These are phyloP conservation scores for Hassar affinis DNA, from an alignment of 2,113 vertebrate genomes.

Conservation along the genomic window DNA sequence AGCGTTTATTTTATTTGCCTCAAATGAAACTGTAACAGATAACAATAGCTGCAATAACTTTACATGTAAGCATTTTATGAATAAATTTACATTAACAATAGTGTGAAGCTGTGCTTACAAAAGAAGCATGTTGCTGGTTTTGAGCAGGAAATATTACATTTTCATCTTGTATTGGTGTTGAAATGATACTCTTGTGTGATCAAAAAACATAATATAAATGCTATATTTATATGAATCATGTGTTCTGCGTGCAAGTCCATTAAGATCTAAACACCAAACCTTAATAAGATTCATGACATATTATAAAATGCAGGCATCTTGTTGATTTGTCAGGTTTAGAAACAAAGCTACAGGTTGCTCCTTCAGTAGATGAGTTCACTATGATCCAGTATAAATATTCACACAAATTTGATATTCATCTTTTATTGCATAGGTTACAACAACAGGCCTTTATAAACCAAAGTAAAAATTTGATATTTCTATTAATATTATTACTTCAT, in stretches of 20 bases:
- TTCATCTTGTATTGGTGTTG: not conserved
- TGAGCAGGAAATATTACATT: constrained; percentile 12
- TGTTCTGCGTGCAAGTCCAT: not conserved
- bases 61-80: constrained; percentile 49
- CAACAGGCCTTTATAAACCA: constrained; percentile 37
- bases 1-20: constrained; percentile 43
- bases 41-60: constrained; percentile 51
- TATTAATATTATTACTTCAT: not conserved
- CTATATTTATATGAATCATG: not conserved
- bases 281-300: not conserved
- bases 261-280: constrained; percentile 1
- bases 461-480: not conserved
- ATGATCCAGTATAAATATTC: constrained; percentile 1
- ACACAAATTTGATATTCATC: constrained; percentile 15
- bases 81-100: constrained; percentile 35
- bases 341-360: constrained; percentile 14
- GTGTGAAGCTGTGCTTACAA: constrained; percentile 46
- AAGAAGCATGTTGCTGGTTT: constrained; percentile 39
- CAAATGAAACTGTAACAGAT: constrained; percentile 46
- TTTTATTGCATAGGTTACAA: constrained; percentile 70
- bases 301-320: constrained; percentile 22
- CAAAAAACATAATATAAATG: not conserved
- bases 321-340: constrained; percentile 25
- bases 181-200: not conserved
- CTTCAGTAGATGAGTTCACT: not conserved